These are phyloP conservation scores for Podarcis raffonei DNA, from an alignment of 2,113 vertebrate genomes.

Conservation along the genomic window DNA sequence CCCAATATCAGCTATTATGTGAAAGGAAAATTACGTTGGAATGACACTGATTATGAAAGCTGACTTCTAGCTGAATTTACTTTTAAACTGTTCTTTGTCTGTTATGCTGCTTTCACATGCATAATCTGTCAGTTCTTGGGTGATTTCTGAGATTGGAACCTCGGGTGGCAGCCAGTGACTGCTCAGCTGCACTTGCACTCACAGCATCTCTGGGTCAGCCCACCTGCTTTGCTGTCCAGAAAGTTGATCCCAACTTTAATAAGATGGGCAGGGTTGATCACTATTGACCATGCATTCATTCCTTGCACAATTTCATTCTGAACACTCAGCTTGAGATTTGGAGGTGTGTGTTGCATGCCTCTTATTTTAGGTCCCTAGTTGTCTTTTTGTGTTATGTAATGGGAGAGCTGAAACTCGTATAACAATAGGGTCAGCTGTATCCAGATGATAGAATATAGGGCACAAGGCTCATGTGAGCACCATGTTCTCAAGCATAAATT, in stretches of 20 bases:
- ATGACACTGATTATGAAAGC: conserved; percentile 6
- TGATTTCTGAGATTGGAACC: conserved; percentile 53
- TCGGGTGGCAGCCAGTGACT: conserved; percentile 57
- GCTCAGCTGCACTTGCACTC: conserved; percentile 55
- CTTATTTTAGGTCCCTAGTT: not conserved
- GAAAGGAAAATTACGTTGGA: not conserved
- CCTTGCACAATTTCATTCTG: not conserved
- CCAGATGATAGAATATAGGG: not conserved
- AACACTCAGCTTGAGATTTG: not conserved
- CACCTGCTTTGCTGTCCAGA: conserved; percentile 59
- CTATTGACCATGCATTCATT: not conserved
- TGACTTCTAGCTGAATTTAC: conserved; percentile 11
- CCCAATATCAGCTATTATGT: not conserved
- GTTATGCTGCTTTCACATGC: conserved; percentile 10
- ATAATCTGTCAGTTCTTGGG: conserved; percentile 53
- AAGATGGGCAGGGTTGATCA: conserved; percentile 3
- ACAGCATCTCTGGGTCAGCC: conserved; percentile 65
- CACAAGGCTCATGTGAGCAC: not conserved
- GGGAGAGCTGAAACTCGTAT: not conserved
- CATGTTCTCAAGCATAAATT: not conserved
- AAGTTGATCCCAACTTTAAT: conserved; percentile 32
- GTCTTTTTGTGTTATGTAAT: not conserved
- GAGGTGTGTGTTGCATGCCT: not conserved
- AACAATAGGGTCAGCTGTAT: not conserved
- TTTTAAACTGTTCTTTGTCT: conserved; percentile 14